Base-by-base conservation (phyloP, 2,888 invertebrate species). In the Neoaliturus tenellus region DNA sequence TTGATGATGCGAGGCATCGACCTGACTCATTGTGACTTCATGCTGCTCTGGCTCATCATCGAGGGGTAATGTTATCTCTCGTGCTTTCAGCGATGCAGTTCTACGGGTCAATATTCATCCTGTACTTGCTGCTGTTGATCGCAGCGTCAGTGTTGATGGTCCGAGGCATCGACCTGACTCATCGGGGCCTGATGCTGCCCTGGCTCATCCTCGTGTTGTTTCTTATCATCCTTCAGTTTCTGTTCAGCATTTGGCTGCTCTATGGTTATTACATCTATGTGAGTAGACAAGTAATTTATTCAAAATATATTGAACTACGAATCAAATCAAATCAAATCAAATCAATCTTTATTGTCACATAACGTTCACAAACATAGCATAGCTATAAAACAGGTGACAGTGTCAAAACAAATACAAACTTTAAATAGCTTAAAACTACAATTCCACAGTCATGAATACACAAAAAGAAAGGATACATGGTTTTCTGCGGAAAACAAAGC, bases 201-300 rank as follows among this genome's bases (percentile, higher is more conserved):
- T 98, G 97, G 97, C 89, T 97, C 62, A 89, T 92, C 14, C 91
- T 93, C 0, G 94, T 96, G 92, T 94, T 93, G 0, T 87, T 95
- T 12, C 93, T 94, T 17, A 94, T 96, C 73, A 85, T 93, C 0
- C 97, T 97, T 89, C 96, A 97, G 90, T 90, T 96, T 6, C 89
- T 94, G 1, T 97, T 96, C 90, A 96, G 97, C 5, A 90, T 97
- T 35, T 97, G 97, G 97, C 92, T 97, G 0, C 91, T 97, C 48
- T 96, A 96, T 85, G 97, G 97, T 85, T 98, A 98, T 89, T 98
- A 98, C 88, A 97, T 97, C 89, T 97, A 97, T 91, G 97, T 97
- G 90, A 95, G 95, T 93, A n/a, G n/a, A n/a, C n/a, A n/a, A n/a
- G n/a, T n/a, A n/a, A n/a, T n/a, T n/a, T n/a, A n/a, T n/a, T n/a